Evolutionary conservation across 2,888 invertebrate genomes (phyloP), one percentile per base, ranked within the genome.

Genomic region (Globia sparganii): DNA sequence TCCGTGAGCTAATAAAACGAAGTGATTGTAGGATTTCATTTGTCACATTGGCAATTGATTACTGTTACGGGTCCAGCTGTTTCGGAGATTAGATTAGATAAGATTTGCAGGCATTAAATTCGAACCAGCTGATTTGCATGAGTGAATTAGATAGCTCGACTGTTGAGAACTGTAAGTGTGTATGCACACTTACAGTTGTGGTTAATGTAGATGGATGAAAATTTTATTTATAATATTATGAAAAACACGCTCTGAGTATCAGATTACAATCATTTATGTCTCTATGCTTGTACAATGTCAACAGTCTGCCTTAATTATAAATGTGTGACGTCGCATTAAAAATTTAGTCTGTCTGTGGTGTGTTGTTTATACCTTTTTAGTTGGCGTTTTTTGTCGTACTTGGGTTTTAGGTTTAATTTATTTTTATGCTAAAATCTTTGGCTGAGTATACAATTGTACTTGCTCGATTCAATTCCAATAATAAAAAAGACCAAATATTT

Each of bases 71-170:
- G 28, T 71, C 71, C 81, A 81, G 81, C 85, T 64, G 81, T 82
- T 81, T 61, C 6, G 15, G 13, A 85, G 82, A 85, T 85, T 18
- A 85, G 82, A 82, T 85, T 25, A 65, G 68, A 80, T 81, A 64
- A 72, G 62, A 83, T 59, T 84, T 71, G 58, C 62, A 49, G 53
- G 15, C 34, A 68, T 81, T 75, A 3, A 71, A 80, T 82, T 31
- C 9, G 21, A 64, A 67, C 34, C 53, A 59, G 53, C 40, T 64
- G 62, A 85, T 67, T 81, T 84, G 81, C 62, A 62, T 73, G 18
- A 69, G 34, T 78, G 46, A 78, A 79, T 78, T 43, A 69, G 21
- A 46, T 53, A 31, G 59, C 40, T 58, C 34, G 28, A 31, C 28
- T n/a, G 37, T n/a, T 34, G 13, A 56, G 49, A 59, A 59, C 53